A percentile compares a stretch with the other conserved stretches of the same genome.
These are phyloP conservation scores for Bacillus rossius DNA, from an alignment of 1,140 invertebrate species.

Conservation along the genomic window DNA sequence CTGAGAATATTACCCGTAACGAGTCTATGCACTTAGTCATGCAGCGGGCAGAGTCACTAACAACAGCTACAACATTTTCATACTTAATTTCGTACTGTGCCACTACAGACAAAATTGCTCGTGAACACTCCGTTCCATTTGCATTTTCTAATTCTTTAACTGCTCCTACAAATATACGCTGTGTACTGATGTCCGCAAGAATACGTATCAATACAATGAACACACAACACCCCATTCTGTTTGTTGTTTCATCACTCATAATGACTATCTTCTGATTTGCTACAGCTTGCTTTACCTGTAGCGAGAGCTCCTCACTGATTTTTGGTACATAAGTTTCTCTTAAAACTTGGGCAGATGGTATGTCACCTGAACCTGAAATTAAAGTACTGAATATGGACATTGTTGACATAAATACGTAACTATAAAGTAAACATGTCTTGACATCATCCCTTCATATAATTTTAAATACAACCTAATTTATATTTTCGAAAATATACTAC, in stretches of 20 bases:
- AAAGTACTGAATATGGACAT: no score
- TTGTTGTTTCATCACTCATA: not conserved
- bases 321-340: not conserved
- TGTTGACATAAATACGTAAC: no score
- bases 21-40: not conserved
- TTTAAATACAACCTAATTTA: no score
- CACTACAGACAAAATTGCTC: not conserved
- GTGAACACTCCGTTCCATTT: not conserved
- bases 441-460: no score
- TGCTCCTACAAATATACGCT: not conserved
- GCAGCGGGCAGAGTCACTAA: not conserved
- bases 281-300: not conserved
- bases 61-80: not conserved
- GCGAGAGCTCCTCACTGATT: not conserved
- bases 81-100: not conserved
- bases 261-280: not conserved
- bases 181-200: not conserved
- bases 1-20: not conserved
- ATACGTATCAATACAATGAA: not conserved
- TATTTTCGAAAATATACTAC: no score
- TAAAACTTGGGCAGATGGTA: not conserved
- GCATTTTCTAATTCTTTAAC: not conserved
- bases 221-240: not conserved
- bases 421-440: no score
- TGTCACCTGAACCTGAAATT: not conserved